Percentiles rank a stretch among this genome's conserved stretches.
These are phyloP conservation scores for Aquila chrysaetos DNA, from an alignment of 2,797 vertebrate genomes.

Conservation along the genomic window DNA sequence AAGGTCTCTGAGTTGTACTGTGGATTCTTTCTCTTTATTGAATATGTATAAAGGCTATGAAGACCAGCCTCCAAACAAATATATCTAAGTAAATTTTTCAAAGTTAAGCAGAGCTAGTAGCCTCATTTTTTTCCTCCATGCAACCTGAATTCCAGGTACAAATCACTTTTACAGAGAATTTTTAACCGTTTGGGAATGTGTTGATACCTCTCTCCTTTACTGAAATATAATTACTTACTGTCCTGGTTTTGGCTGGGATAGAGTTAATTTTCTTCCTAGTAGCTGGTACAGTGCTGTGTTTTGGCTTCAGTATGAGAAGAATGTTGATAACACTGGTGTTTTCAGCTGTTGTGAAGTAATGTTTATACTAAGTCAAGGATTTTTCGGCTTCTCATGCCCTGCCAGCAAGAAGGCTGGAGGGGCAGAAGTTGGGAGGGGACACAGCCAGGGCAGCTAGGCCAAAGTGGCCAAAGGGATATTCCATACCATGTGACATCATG, in stretches of 20 bases:
- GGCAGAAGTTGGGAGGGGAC: too few relatives aligned
- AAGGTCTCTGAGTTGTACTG: neutral
- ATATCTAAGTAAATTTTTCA: neutral
- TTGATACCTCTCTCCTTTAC: neutral
- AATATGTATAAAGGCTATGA: neutral
- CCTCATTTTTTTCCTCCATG: neutral
- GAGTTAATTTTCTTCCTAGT: too few relatives aligned
- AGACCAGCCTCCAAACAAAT: neutral
- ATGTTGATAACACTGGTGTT: too few relatives aligned
- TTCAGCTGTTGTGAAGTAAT: too few relatives aligned
- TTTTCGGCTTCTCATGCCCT: too few relatives aligned
- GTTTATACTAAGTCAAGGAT: too few relatives aligned
- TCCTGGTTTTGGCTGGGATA: too few relatives aligned
- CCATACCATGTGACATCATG: too few relatives aligned
- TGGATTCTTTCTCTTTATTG: neutral
- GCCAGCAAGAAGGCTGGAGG: too few relatives aligned
- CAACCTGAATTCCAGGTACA: neutral
- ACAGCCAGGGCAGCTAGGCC: too few relatives aligned
- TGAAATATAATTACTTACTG: neutral
- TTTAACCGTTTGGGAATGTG: neutral
- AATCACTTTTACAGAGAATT: neutral
- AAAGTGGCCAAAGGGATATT: accelerated
- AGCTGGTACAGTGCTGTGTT: too few relatives aligned
- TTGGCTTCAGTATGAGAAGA: too few relatives aligned
- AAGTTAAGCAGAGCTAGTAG: neutral